Base-by-base conservation (phyloP, 2,888 invertebrate genomes). In the Arge pagana region DNA sequence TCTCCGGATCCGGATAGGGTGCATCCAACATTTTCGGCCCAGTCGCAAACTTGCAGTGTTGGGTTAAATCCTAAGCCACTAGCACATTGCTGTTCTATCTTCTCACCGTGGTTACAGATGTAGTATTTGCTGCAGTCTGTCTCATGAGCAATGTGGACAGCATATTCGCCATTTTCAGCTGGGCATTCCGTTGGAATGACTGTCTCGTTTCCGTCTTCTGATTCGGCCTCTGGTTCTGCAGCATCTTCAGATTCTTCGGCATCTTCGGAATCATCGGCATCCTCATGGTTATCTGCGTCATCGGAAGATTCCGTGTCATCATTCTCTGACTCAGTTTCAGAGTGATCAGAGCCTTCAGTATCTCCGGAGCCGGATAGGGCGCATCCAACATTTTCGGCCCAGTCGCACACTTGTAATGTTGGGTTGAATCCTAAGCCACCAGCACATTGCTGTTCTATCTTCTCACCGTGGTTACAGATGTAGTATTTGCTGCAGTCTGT, bases 401-500 rank as follows among this genome's bases (percentile, higher is more conserved):
- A 40, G 6, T 53, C 54, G 35, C 68, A 68, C n/a, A 39, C 48
- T 42, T 63, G 58, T 2, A 39, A 6, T 1, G 10, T n/a, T n/a
- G 52, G 33, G 49, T 63, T 56, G n/a, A 54, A 67, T n/a, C 53
- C 37, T 3, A 56, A 18, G 5, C 54, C 56, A 0, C 15, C 5
- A 0, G 57, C 48, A 13, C 67, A 68, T 2, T 23, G 1, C 3
- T 54, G 10, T 6, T 52, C 6, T 0, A 57, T 23, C 8, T 42
- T 43, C 1, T 11, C 8, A 2, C 59, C 60, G n/a, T 55, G 19
- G 4, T n/a, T n/a, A n/a, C 64, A 67, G 4, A 15, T 26, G 53
- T 64, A 67, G 39, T 55, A 68, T 16, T 57, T 50, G 2, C 16
- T 28, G 5, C 65, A 66, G 3, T 40, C 24, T 15, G 57, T 60